A percentile compares a stretch with the other conserved stretches of the same genome.
These are phyloP conservation scores for Narcine bancroftii DNA, from an alignment of 2,113 vertebrate genomes.

Conservation along the genomic window DNA sequence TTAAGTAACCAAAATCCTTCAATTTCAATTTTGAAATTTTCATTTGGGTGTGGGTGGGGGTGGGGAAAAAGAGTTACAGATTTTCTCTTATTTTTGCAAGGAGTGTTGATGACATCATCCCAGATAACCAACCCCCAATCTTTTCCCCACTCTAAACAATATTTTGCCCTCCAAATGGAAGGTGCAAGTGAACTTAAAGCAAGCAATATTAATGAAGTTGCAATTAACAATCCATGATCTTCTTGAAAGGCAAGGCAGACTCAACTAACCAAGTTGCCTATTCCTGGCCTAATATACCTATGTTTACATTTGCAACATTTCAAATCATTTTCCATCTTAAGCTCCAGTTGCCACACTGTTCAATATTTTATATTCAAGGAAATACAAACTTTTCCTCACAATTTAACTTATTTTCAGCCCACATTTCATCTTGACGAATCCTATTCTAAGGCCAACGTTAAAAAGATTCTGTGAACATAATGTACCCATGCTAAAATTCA, in stretches of 20 bases:
- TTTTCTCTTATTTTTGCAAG: neutral
- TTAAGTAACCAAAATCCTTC: neutral
- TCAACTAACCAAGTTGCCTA: too few relatives aligned
- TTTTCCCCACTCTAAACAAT: neutral
- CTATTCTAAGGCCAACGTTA: neutral
- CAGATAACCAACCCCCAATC: neutral
- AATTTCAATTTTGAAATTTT: neutral
- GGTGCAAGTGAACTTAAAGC: too few relatives aligned
- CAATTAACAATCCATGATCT: too few relatives aligned
- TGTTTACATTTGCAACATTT: neutral
- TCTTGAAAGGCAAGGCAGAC: too few relatives aligned
- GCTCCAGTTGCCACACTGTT: neutral
- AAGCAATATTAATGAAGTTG: too few relatives aligned
- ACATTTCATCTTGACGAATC: neutral
- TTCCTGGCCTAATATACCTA: too few relatives aligned
- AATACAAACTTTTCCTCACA: neutral
- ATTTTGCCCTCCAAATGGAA: neutral
- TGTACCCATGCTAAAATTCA: too few relatives aligned
- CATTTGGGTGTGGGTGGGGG: neutral
- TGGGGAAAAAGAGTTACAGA: neutral
- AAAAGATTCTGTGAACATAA: neutral
- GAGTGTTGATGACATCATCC: neutral
- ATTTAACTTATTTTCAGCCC: too few relatives aligned
- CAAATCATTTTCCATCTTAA: neutral
- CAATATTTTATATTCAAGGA: neutral